These are phyloP conservation scores for Lysandra bellargus DNA, from an alignment of 2,888 invertebrate species.

Conservation along the genomic window DNA sequence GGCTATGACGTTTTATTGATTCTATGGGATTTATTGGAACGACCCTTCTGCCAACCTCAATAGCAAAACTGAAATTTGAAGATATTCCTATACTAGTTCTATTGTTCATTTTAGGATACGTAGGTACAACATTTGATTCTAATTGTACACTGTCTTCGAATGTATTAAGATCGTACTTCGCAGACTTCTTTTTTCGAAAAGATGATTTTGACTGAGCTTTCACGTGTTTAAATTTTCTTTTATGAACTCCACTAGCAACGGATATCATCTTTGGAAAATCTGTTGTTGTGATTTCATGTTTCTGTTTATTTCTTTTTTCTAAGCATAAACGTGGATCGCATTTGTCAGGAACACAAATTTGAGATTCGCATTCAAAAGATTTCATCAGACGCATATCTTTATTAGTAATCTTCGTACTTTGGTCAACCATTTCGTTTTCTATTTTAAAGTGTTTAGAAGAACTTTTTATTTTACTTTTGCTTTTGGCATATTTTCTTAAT, in stretches of 20 bases:
- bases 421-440: conserved; percentile 3
- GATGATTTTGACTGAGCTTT: neutral
- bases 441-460: neutral
- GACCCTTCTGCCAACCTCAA: neutral
- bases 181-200: neutral
- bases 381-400: conserved; percentile 35
- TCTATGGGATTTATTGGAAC: neutral
- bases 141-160: no score
- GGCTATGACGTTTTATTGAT: neutral
- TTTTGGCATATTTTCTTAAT: neutral
- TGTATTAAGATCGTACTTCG: neutral
- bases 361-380: conserved; percentile 47
- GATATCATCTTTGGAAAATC: conserved; percentile 13
- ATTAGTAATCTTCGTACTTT: conserved; percentile 30
- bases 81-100: neutral
- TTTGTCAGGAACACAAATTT: neutral
- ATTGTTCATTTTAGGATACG: neutral
- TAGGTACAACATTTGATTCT: neutral
- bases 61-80: conserved; percentile 23
- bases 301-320: neutral
- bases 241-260: neutral
- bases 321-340: conserved; percentile 9
- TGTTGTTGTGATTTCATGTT: neutral
- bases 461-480: neutral
- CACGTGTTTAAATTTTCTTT: neutral